Conservation (phyloP, 2,797 vertebrate species). For the Morelia viridis region DNA sequence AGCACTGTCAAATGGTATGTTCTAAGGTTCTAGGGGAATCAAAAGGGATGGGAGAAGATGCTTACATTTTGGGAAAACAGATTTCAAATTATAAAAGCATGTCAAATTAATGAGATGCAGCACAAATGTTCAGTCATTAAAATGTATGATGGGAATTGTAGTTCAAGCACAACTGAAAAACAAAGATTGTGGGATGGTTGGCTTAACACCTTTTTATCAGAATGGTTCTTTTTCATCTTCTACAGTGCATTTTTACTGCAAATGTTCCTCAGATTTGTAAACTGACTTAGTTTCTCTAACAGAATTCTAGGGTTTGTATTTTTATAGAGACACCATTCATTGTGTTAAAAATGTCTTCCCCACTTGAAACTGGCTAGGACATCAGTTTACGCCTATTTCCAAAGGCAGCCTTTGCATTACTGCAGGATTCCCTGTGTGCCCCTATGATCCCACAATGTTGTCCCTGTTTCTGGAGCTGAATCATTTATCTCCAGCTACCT, state of each 20-base stretch:
- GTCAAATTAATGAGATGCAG: background rate
- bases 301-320: background rate
- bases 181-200: too few relatives aligned
- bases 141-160: too few relatives aligned
- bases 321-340: too few relatives aligned
- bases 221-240: background rate
- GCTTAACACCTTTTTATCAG: background rate
- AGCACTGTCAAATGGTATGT: background rate
- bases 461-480: background rate
- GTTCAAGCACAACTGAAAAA: too few relatives aligned
- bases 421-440: background rate
- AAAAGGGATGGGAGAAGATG: background rate
- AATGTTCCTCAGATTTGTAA: background rate
- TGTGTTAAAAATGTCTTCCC: background rate
- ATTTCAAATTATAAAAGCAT: background rate
- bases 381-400: background rate
- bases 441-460: background rate
- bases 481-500: background rate
- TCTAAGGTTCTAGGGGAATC: background rate
- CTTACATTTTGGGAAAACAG: background rate
- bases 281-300: background rate
- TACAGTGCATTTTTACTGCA: too few relatives aligned
- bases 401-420: background rate
- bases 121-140: too few relatives aligned
- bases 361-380: background rate